phyloP scores from a whole-genome alignment of 2,888 invertebrate species.

The Rhingia rostrata region DNA sequence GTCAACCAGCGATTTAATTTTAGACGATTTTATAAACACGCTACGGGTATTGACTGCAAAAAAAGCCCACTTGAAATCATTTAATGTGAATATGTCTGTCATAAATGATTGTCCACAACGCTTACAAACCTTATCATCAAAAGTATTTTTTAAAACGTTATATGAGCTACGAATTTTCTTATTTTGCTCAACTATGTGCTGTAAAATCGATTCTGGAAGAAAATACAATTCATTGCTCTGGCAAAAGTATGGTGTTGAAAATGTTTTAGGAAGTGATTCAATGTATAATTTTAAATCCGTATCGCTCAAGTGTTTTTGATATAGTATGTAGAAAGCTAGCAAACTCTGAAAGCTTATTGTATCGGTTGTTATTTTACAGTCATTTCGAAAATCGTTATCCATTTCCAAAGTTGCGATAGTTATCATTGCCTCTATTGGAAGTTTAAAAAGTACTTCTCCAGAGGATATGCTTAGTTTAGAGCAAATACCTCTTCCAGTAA shows the following conservation, averaged over 20 bases:
- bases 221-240: constrained; percentile 84
- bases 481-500: constrained; percentile 90
- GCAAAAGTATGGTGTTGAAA: constrained; percentile 88
- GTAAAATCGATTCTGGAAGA: constrained; percentile 85
- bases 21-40: constrained; percentile 87
- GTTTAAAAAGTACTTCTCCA: constrained; percentile 86
- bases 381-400: constrained; percentile 84
- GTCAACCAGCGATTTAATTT: constrained; percentile 81
- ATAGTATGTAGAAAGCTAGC: constrained; percentile 89
- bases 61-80: constrained; percentile 90
- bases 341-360: constrained; percentile 87
- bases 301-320: constrained; percentile 85
- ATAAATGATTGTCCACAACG: constrained; percentile 83
- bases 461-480: constrained; percentile 84
- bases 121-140: constrained; percentile 77
- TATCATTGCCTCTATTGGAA: constrained; percentile 86
- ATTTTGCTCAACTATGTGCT: constrained; percentile 84
- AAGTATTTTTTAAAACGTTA: constrained; percentile 75
- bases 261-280: constrained; percentile 87
- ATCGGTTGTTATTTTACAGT: constrained; percentile 76
- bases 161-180: constrained; percentile 82
- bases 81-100: constrained; percentile 84
- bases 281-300: constrained; percentile 87
- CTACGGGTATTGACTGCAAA: constrained; percentile 93
- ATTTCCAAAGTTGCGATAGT: constrained; percentile 85